These are phyloP conservation scores for Eilema caniola DNA, from an alignment of 2,888 invertebrate genomes.

Conservation along the genomic window DNA sequence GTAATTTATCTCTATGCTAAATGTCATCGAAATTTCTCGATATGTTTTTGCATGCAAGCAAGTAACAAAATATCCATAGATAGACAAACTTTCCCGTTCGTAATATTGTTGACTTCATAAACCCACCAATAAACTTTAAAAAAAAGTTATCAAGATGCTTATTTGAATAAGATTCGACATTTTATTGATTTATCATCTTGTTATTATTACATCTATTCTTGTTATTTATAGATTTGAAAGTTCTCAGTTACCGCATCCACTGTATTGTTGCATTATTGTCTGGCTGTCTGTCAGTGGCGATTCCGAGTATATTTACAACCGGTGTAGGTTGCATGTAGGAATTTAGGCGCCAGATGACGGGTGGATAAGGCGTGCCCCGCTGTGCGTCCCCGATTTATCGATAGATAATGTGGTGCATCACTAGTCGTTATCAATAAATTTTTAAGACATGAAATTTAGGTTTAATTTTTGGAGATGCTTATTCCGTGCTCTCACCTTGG, in stretches of 20 bases:
- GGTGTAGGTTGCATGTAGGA: conserved; percentile 64
- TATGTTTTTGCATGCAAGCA: no score
- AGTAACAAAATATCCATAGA: no score
- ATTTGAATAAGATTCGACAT: conserved; percentile 29
- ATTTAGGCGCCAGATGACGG: conserved; percentile 82
- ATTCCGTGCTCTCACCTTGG: no score
- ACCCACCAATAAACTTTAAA: background rate
- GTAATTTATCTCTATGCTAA: no score
- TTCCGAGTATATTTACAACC: conserved; percentile 55
- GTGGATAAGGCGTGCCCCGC: conserved; percentile 65
- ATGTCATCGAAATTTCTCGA: no score
- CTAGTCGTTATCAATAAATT: conserved; percentile 40
- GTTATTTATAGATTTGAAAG: conserved; percentile 31
- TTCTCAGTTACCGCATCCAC: conserved; percentile 43
- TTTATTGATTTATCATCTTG: conserved; percentile 35
- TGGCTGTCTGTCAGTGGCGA: conserved; percentile 61
- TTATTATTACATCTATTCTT: conserved; percentile 3
- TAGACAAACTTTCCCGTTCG: no score
- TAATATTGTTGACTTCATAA: background rate
- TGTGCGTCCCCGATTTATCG: conserved; percentile 68
- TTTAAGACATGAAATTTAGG: conserved; percentile 29
- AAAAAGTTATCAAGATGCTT: conserved; percentile 14
- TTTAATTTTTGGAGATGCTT: conserved; percentile 14
- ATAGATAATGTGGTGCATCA: conserved; percentile 58
- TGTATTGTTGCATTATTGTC: conserved; percentile 41